phyloP scores from a whole-genome alignment of 1,140 invertebrate genomes.

The Apolygus lucorum region DNA sequence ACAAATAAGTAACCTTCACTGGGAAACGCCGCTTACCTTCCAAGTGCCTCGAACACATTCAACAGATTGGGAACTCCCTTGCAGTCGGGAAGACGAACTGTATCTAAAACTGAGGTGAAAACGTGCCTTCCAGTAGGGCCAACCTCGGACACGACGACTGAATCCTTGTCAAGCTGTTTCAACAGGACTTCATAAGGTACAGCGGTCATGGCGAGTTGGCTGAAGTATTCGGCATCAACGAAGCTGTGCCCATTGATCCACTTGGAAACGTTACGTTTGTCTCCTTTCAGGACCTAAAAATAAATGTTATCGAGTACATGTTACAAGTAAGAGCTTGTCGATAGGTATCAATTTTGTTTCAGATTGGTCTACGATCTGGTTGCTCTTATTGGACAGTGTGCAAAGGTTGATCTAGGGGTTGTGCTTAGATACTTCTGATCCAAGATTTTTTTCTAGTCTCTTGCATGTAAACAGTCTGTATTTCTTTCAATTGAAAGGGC shows the following conservation, averaged over 20 bases:
- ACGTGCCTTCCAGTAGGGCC: background rate
- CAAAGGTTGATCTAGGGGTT: too few relatives aligned
- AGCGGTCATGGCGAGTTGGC: background rate
- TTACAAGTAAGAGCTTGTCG: too few relatives aligned
- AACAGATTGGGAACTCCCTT: background rate
- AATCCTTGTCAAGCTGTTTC: background rate
- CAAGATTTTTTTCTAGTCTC: too few relatives aligned
- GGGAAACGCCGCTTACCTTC: background rate
- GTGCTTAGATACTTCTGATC: too few relatives aligned
- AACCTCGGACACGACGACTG: background rate
- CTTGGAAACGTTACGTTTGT: background rate
- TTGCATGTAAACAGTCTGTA: too few relatives aligned
- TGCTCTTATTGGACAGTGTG: too few relatives aligned
- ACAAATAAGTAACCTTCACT: too few relatives aligned
- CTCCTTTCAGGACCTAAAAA: background rate
- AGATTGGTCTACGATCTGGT: too few relatives aligned
- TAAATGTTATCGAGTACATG: background rate
- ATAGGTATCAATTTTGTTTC: too few relatives aligned
- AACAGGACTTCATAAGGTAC: background rate
- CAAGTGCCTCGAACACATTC: background rate
- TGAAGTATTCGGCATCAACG: conserved; percentile 2
- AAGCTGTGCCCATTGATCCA: background rate
- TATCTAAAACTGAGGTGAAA: background rate
- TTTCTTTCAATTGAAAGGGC: too few relatives aligned
- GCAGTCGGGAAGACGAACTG: background rate